Percentiles rank a stretch among this genome's conserved stretches.
Conservation (phyloP, 2,113 vertebrate genomes). For the Telmatochromis sp. region DNA sequence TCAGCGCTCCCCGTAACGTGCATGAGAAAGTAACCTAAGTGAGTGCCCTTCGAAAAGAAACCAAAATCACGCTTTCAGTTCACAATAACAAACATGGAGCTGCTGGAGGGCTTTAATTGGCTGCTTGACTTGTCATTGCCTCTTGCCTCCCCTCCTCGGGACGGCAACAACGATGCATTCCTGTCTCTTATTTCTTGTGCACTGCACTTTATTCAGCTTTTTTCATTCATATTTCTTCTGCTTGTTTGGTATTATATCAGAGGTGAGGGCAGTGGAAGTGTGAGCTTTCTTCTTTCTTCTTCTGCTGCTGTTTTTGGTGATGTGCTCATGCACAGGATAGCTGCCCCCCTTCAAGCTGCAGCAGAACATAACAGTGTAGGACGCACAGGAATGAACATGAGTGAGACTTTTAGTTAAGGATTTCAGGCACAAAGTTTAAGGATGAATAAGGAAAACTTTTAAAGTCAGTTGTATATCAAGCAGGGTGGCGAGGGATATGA, state of each 20-base stretch:
- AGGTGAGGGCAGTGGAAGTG: neutral
- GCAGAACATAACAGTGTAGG: constrained; percentile 13
- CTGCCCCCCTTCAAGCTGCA: constrained; percentile 22
- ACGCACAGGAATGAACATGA: neutral
- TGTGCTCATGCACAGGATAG: neutral
- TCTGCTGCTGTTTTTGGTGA: neutral
- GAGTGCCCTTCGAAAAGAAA: neutral
- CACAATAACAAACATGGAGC: neutral
- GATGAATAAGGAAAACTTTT: neutral
- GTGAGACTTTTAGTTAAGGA: neutral
- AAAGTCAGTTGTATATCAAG: neutral
- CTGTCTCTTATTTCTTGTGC: neutral
- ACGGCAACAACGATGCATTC: neutral
- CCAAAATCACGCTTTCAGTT: neutral
- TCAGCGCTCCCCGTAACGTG: neutral
- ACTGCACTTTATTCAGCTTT: neutral
- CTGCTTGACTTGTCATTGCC: constrained; percentile 22
- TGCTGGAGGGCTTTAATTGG: constrained; percentile 15
- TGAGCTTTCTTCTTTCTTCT: neutral
- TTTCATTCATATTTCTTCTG: neutral
- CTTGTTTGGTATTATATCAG: neutral
- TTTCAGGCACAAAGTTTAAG: neutral
- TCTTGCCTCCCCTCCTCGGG: neutral
- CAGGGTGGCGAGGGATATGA: neutral
- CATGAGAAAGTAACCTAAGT: neutral